phyloP scores from a whole-genome alignment of 2,888 invertebrate genomes.

The Drosophila mettleri region DNA sequence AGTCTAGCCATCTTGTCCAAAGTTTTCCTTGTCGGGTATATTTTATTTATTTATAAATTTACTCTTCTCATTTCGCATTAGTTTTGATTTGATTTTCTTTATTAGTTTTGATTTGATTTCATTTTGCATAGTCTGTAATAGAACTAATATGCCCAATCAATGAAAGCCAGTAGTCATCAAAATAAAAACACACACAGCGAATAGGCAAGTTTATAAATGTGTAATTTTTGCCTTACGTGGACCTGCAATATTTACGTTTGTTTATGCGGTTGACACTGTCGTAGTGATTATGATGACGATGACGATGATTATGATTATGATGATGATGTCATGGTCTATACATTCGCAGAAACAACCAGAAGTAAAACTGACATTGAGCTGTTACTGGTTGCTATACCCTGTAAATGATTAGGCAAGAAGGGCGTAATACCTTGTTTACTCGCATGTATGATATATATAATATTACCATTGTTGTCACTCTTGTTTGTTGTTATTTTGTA shows the following conservation, averaged over 20 bases:
- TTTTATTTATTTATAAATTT: too few relatives aligned
- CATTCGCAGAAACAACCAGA: slow-evolving; percentile 14
- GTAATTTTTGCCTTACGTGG: slow-evolving; percentile 43
- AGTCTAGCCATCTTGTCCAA: too few relatives aligned
- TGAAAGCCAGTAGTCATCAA: background rate
- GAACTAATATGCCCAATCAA: background rate
- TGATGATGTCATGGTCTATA: slow-evolving; percentile 67
- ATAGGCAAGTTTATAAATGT: slow-evolving; percentile 39
- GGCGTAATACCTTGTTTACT: background rate
- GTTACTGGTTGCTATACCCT: slow-evolving; percentile 16
- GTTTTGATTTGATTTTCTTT: too few relatives aligned
- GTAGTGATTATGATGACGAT: slow-evolving; percentile 7
- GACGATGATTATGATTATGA: slow-evolving; percentile 32
- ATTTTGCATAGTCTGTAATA: background rate
- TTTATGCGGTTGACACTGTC: too few relatives aligned
- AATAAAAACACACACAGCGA: slow-evolving; percentile 9
- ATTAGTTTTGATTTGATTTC: background rate
- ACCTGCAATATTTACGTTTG: slow-evolving; percentile 64
- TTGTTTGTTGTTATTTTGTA: slow-evolving; percentile 1
- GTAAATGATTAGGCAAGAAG: background rate
- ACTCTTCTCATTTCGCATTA: too few relatives aligned
- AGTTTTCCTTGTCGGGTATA: too few relatives aligned
- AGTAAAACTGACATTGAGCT: slow-evolving; percentile 16
- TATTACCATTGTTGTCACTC: slow-evolving; percentile 36
- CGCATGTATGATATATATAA: background rate